These are phyloP conservation scores for Oreortyx pictus DNA, from an alignment of 2,797 vertebrate species.

Conservation along the genomic window DNA sequence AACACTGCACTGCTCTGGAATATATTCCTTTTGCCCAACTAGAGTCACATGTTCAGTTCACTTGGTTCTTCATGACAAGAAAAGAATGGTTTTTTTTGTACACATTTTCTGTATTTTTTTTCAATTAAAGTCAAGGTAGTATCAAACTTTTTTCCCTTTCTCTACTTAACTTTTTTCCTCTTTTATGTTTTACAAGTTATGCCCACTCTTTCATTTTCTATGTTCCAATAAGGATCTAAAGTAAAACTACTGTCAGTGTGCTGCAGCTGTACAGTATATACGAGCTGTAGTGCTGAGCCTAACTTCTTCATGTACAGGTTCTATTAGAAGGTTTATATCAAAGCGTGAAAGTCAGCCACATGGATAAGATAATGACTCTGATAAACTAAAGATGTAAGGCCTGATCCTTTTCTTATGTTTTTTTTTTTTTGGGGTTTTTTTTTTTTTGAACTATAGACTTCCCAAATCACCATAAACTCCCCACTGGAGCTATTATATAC, in stretches of 20 bases:
- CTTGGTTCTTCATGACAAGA: neutral
- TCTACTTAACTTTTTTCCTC: neutral
- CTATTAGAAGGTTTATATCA: neutral
- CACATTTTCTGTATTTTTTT: neutral
- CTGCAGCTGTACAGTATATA: neutral
- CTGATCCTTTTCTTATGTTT: neutral
- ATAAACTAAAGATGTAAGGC: neutral
- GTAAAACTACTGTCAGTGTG: neutral
- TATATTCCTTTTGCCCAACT: neutral
- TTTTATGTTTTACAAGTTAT: neutral
- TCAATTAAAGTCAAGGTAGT: neutral
- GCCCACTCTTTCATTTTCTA: neutral
- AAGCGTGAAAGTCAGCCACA: neutral
- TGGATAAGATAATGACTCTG: neutral
- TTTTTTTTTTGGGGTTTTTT: neutral
- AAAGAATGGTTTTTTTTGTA: neutral
- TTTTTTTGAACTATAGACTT: neutral
- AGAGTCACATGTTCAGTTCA: neutral
- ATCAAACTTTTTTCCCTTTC: neutral
- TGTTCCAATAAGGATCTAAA: neutral
- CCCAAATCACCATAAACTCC: neutral
- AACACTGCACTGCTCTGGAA: neutral
- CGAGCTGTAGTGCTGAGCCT: neutral
- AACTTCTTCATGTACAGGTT: neutral
- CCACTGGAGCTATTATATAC: neutral